phyloP scores from a whole-genome alignment of 2,888 invertebrate genomes.

The Rhorus exstirpatorius region DNA sequence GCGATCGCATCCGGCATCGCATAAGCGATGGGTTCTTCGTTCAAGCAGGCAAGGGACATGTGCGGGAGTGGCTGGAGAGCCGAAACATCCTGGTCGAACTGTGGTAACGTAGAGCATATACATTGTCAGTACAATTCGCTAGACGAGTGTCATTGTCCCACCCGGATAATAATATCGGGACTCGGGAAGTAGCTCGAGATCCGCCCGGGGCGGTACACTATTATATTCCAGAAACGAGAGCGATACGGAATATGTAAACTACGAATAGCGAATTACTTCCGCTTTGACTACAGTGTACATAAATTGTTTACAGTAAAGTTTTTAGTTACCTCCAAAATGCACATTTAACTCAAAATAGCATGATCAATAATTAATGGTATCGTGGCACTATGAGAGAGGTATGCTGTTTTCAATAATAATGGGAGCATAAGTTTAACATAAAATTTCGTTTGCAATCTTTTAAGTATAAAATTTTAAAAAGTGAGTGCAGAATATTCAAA shows the following conservation, averaged over 20 bases:
- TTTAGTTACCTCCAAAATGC: too few species aligned
- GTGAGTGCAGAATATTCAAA: too few species aligned
- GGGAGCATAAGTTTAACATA: too few species aligned
- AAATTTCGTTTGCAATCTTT: too few species aligned
- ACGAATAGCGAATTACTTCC: constrained; percentile 67
- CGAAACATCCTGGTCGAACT: constrained; percentile 23
- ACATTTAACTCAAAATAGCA: too few species aligned
- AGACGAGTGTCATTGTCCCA: constrained; percentile 78
- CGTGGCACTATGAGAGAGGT: too few species aligned
- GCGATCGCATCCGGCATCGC: neutral
- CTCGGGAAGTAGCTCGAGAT: constrained; percentile 72
- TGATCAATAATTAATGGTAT: too few species aligned
- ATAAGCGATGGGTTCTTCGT: neutral
- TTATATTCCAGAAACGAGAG: constrained; percentile 34
- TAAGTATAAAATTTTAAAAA: too few species aligned
- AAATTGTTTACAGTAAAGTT: constrained; percentile 24
- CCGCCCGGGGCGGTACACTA: constrained; percentile 43
- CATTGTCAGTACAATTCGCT: constrained; percentile 67
- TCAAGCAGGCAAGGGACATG: neutral
- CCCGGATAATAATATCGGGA: constrained; percentile 81
- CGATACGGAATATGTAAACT: constrained; percentile 3
- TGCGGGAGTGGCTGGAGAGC: constrained; percentile 22
- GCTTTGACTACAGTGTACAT: constrained; percentile 31
- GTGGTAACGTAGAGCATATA: constrained; percentile 34
- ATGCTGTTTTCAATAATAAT: too few species aligned